Evolutionary conservation across 2,888 invertebrate genomes (phyloP).

Genomic region (Diarsia brunnea): DNA sequence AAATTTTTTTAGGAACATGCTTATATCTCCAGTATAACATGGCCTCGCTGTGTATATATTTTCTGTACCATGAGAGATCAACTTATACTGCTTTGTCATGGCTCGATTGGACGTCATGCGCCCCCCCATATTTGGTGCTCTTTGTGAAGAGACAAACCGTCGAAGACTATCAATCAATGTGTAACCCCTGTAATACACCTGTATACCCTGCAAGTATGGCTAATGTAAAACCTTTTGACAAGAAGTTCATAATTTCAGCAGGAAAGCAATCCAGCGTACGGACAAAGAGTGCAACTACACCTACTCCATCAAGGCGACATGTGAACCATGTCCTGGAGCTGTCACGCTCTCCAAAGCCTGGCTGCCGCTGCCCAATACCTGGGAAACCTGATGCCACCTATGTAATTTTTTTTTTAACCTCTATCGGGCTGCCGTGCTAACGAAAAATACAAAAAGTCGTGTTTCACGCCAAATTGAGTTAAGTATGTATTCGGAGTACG

Average conservation of each 20-base stretch:
- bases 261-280: slow-evolving; percentile 11
- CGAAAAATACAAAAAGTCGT: too few species aligned
- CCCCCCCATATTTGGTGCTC: not conserved
- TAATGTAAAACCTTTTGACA: not conserved
- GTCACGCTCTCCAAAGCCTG: slow-evolving; percentile 73
- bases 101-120: not conserved
- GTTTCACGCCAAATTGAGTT: too few species aligned
- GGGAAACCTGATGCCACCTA: slow-evolving; percentile 73
- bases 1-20: not conserved
- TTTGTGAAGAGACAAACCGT: not conserved
- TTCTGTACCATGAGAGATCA: not conserved
- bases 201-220: not conserved
- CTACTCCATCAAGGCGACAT: slow-evolving; percentile 74
- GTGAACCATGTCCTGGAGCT: slow-evolving; percentile 73
- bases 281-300: not conserved
- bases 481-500: too few species aligned
- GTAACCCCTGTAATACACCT: too few species aligned
- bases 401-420: slow-evolving; percentile 62
- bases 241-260: not conserved
- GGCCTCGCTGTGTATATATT: not conserved
- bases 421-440: too few species aligned
- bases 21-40: not conserved
- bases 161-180: not conserved
- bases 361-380: slow-evolving; percentile 80
- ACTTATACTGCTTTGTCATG: not conserved